Evolutionary conservation across 2,888 invertebrate genomes (phyloP).

Genomic region (Seira sanloemensis): DNA sequence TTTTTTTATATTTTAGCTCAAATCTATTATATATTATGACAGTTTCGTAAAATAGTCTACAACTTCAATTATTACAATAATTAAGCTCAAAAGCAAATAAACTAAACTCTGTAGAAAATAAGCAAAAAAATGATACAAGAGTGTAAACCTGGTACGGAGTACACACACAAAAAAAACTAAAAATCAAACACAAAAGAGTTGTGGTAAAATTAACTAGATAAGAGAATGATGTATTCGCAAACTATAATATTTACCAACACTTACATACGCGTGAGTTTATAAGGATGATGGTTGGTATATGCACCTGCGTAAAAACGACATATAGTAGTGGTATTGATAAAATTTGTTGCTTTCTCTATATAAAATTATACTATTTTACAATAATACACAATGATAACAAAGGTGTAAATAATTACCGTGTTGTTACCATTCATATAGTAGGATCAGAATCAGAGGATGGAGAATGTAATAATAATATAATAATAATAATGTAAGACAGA

Average conservation of each 20-base stretch:
- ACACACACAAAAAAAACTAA: conserved; percentile 24
- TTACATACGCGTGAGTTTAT: background rate
- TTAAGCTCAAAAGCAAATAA: conserved; percentile 38
- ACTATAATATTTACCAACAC: background rate
- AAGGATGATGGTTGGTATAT: background rate
- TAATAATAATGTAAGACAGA: no score
- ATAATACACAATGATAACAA: conserved; percentile 4
- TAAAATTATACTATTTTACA: background rate
- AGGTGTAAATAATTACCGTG: background rate
- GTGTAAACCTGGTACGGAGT: conserved; percentile 25
- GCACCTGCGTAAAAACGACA: background rate
- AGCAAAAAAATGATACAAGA: conserved; percentile 36
- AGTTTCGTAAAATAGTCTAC: conserved; percentile 41
- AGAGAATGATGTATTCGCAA: no score
- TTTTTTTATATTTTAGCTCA: conserved; percentile 38
- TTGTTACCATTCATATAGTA: background rate
- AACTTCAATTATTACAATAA: conserved; percentile 41
- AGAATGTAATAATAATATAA: conserved; percentile 16
- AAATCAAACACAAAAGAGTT: background rate
- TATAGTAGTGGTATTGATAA: background rate
- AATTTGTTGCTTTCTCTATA: background rate
- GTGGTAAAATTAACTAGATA: background rate
- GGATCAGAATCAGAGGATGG: background rate
- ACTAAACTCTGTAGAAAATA: conserved; percentile 44
- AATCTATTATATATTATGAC: conserved; percentile 24